Conservation (phyloP, 2,797 vertebrate species). For the Gymnothorax javanicus region DNA sequence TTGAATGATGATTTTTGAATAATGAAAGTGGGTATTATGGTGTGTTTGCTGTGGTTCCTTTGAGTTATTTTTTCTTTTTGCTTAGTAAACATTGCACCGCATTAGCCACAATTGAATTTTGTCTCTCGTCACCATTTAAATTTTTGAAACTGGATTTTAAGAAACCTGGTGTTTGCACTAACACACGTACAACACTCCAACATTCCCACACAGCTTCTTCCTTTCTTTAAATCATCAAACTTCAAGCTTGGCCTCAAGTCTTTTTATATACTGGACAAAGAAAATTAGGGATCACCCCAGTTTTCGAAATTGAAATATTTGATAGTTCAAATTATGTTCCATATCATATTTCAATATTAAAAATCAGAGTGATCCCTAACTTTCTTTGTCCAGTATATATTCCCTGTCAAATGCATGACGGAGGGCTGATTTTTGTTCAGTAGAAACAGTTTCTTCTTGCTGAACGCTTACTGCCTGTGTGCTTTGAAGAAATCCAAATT, state of each 20-base stretch:
- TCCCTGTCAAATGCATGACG: neutral
- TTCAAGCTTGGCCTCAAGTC: neutral
- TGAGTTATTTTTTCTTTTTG: neutral
- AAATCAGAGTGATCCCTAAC: no score
- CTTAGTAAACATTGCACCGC: neutral
- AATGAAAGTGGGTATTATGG: neutral
- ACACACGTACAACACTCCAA: neutral
- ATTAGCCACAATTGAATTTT: neutral
- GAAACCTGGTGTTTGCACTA: neutral
- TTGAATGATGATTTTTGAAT: neutral
- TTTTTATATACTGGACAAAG: no score
- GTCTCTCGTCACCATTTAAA: neutral
- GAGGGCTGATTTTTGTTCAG: neutral
- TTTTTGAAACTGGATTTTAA: neutral
- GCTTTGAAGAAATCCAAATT: neutral
- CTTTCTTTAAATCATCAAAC: neutral
- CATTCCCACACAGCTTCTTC: neutral
- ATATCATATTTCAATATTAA: no score
- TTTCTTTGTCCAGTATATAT: no score
- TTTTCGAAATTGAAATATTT: no score
- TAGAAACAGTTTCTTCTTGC: neutral
- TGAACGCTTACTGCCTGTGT: neutral
- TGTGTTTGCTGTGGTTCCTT: neutral
- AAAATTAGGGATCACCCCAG: no score
- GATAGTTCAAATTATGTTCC: no score